Conservation (phyloP, 1,140 invertebrate species). For the Macrocentrus cingulum region DNA sequence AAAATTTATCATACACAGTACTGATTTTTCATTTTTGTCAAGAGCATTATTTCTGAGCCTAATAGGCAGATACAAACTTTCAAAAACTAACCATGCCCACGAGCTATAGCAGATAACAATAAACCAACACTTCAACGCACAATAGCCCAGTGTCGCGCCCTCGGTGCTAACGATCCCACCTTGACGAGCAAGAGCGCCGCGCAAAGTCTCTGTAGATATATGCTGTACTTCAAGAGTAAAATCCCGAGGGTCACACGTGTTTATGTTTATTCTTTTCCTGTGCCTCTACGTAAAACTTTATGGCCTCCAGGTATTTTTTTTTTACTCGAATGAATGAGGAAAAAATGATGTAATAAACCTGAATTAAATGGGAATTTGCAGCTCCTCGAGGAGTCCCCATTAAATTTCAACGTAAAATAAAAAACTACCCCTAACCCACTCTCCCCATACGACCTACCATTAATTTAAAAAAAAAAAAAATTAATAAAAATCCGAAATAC, state of each 20-base stretch:
- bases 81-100: slow-evolving; percentile 51
- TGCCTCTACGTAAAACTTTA: slow-evolving; percentile 12
- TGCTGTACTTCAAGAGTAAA: background rate
- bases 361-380: slow-evolving; percentile 27
- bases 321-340: slow-evolving; percentile 6
- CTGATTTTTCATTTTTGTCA: too few relatives aligned
- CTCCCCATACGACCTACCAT: too few relatives aligned
- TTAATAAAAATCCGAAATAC: too few relatives aligned
- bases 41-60: slow-evolving; percentile 4
- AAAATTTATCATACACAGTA: too few relatives aligned
- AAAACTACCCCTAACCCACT: too few relatives aligned
- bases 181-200: slow-evolving; percentile 23
- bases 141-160: slow-evolving; percentile 37
- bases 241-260: slow-evolving; percentile 17
- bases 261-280: slow-evolving; percentile 20
- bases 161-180: slow-evolving; percentile 55
- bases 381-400: slow-evolving; percentile 26
- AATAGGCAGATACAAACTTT: slow-evolving; percentile 46
- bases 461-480: too few relatives aligned
- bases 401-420: too few relatives aligned
- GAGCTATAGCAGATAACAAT: slow-evolving; percentile 57
- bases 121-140: slow-evolving; percentile 52
- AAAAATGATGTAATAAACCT: slow-evolving; percentile 14
- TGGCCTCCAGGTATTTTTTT: slow-evolving; percentile 11
- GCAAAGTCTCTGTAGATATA: too few relatives aligned